Conservation (phyloP, 2,888 invertebrate species). For the Pachymerium ferrugineum region DNA sequence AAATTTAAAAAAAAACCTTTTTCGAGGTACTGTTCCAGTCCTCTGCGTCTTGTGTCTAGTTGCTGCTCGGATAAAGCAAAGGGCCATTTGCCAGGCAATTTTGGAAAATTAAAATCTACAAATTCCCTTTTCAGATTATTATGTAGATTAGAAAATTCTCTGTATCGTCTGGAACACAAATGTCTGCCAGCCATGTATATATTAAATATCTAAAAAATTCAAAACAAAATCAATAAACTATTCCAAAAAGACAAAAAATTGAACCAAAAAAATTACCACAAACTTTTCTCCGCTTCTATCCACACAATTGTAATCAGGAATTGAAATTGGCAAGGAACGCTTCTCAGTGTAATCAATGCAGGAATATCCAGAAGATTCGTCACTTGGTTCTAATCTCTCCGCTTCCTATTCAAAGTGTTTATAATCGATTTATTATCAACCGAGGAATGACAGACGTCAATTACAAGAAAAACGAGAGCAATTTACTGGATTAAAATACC, state of each 20-base stretch:
- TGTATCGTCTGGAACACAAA: slow-evolving; percentile 89
- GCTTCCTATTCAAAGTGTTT: slow-evolving; percentile 59
- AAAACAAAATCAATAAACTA: slow-evolving; percentile 1
- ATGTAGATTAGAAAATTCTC: slow-evolving; percentile 89
- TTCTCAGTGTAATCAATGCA: slow-evolving; percentile 91
- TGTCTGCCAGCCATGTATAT: slow-evolving; percentile 99
- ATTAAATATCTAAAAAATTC: slow-evolving; percentile 68
- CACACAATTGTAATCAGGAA: slow-evolving; percentile 91
- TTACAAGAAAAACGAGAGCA: background rate
- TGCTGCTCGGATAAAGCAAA: slow-evolving; percentile 96
- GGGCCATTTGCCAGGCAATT: slow-evolving; percentile 97
- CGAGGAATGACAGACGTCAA: too few species aligned
- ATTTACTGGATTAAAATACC: slow-evolving; percentile 51
- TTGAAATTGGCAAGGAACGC: slow-evolving; percentile 64
- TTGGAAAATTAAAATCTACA: slow-evolving; percentile 91
- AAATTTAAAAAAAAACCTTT: slow-evolving; percentile 53
- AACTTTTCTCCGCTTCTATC: slow-evolving; percentile 82
- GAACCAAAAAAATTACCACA: slow-evolving; percentile 59
- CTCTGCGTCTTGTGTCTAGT: slow-evolving; percentile 85
- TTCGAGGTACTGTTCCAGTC: slow-evolving; percentile 95
- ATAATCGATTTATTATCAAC: background rate
- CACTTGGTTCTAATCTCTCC: slow-evolving; percentile 74
- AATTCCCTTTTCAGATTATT: slow-evolving; percentile 87
- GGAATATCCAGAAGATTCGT: slow-evolving; percentile 69
- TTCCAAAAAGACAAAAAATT: background rate